phyloP scores from a whole-genome alignment of 2,113 vertebrate species.

The Pipa parva region DNA sequence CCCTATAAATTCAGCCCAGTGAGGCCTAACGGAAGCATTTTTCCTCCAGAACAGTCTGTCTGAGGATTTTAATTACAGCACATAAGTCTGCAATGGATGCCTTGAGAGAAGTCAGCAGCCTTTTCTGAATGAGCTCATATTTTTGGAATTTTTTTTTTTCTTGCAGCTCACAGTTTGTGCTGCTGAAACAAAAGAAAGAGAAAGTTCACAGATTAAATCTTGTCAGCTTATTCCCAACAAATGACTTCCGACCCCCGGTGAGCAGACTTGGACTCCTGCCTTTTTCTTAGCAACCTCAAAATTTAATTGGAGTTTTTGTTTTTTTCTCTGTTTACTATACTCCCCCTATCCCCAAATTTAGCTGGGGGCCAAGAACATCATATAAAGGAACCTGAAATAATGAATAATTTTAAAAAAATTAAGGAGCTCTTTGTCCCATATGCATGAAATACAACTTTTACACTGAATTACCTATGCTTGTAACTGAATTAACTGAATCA shows the following conservation, averaged over 20 bases:
- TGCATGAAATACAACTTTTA: too few species aligned
- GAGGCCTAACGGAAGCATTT: slow-evolving; percentile 22
- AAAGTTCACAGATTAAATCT: slow-evolving; percentile 48
- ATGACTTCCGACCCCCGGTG: slow-evolving; percentile 34
- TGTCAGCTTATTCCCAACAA: slow-evolving; percentile 24
- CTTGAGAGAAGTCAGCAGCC: slow-evolving; percentile 42
- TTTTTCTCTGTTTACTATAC: too few species aligned
- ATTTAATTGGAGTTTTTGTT: neutral
- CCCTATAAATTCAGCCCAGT: slow-evolving; percentile 23
- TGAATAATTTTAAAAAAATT: too few species aligned
- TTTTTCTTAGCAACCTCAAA: neutral
- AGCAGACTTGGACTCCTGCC: neutral
- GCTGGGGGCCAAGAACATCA: too few species aligned
- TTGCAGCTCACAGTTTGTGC: slow-evolving; percentile 50
- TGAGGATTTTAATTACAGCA: slow-evolving; percentile 55
- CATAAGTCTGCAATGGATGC: slow-evolving; percentile 49
- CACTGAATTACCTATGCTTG: too few species aligned
- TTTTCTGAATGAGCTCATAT: slow-evolving; percentile 55
- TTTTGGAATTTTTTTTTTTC: slow-evolving; percentile 51
- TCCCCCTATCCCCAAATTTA: neutral
- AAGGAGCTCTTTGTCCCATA: too few species aligned
- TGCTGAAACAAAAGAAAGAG: neutral
- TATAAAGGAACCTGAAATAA: too few species aligned
- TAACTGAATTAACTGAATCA: too few species aligned
- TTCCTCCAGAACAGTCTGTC: slow-evolving; percentile 25